phyloP scores from a whole-genome alignment of 2,113 vertebrate genomes.

The Cathartes aura region DNA sequence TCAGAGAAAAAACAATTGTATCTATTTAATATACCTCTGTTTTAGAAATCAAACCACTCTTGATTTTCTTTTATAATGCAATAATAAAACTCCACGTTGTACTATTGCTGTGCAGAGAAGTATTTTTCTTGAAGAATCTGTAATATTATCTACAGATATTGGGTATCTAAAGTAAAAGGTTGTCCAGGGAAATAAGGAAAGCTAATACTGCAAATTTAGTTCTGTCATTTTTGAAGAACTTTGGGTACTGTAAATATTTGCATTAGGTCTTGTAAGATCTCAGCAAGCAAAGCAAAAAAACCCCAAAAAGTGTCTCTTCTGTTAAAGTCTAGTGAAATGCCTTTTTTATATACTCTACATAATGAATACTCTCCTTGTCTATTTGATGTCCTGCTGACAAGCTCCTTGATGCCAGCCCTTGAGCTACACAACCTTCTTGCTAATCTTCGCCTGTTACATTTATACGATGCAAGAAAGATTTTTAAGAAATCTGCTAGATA shows the following conservation, averaged over 20 bases:
- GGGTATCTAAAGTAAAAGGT: background rate
- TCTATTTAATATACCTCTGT: background rate
- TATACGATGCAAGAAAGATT: background rate
- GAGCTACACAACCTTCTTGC: background rate
- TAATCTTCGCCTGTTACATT: background rate
- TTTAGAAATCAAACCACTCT: background rate
- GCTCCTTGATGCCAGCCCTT: background rate
- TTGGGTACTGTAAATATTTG: background rate
- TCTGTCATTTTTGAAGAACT: background rate
- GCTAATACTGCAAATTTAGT: background rate
- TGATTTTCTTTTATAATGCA: background rate
- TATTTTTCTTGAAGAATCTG: background rate
- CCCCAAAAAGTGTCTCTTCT: rapidly evolving
- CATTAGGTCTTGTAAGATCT: background rate
- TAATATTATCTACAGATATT: background rate
- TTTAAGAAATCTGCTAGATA: background rate
- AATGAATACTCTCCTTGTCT: background rate
- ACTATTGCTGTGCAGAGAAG: background rate
- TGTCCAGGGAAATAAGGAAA: background rate
- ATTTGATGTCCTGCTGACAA: background rate
- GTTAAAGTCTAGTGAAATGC: background rate
- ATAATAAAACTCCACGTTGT: background rate
- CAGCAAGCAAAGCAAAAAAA: background rate
- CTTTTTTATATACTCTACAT: background rate
- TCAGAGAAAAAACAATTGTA: background rate